Conservation (phyloP, 2,113 vertebrate genomes). For the Gyps fulvus region DNA sequence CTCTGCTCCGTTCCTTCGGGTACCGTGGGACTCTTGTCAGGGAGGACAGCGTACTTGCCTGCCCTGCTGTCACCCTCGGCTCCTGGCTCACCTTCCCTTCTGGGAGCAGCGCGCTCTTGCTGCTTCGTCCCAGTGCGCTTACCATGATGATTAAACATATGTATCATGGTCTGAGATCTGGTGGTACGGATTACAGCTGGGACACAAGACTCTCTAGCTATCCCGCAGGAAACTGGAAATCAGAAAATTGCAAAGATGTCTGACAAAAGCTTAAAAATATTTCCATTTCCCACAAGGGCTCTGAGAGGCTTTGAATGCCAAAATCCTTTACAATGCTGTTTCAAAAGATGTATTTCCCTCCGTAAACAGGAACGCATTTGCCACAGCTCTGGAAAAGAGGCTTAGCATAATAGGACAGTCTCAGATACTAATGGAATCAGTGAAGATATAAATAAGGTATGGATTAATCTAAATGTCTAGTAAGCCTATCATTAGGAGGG, state of each 20-base stretch:
- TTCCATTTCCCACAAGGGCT: background rate
- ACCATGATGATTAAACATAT: background rate
- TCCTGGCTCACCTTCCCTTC: background rate
- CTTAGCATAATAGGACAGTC: background rate
- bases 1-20: background rate
- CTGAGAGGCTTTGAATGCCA: background rate
- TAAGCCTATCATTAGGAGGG: background rate
- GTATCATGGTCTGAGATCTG: background rate
- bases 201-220: background rate
- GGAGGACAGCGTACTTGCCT: background rate
- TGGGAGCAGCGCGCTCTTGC: background rate
- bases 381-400: background rate
- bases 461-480: background rate
- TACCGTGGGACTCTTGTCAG: background rate
- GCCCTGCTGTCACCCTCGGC: background rate
- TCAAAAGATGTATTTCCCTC: background rate
- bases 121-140: background rate
- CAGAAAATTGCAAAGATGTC: background rate
- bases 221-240: background rate
- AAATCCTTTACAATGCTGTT: background rate
- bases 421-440: slow-evolving; percentile 3
- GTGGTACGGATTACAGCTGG: background rate
- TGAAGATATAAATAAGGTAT: background rate
- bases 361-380: background rate
- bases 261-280: background rate